Percentiles rank a stretch among this genome's conserved stretches.
These are phyloP conservation scores for Butastur rufipennis DNA, from an alignment of 2,113 vertebrate genomes.

Conservation along the genomic window DNA sequence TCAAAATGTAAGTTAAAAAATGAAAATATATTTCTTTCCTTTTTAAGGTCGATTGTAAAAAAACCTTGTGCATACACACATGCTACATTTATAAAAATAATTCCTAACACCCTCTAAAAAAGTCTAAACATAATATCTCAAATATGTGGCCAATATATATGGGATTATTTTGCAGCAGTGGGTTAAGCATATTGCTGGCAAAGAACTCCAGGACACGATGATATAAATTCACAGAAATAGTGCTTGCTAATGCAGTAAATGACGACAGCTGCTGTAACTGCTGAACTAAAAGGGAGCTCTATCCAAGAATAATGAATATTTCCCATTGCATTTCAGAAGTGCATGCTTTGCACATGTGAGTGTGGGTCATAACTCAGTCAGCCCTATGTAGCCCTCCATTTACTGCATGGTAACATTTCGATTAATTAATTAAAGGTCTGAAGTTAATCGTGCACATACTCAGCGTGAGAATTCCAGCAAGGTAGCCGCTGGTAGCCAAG, in stretches of 20 bases:
- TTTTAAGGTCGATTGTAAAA: constrained; percentile 30
- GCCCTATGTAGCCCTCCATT: background rate
- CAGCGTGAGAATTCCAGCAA: background rate
- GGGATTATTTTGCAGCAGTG: constrained; percentile 38
- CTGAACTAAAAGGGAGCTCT: constrained; percentile 50
- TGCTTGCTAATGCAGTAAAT: constrained; percentile 45
- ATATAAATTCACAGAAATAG: constrained; percentile 55
- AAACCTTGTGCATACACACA: background rate
- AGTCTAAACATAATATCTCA: constrained; percentile 47
- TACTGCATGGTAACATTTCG: background rate
- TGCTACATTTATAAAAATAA: constrained; percentile 49
- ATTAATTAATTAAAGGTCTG: background rate
- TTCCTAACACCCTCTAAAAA: constrained; percentile 52
- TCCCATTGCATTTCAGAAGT: constrained; percentile 27
- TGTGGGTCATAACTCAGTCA: background rate
- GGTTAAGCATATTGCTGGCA: constrained; percentile 50
- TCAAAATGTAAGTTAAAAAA: background rate
- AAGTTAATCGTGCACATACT: background rate
- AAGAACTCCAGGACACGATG: background rate
- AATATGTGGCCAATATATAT: constrained; percentile 47
- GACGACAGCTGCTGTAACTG: constrained; percentile 58
- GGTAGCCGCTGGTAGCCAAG: background rate
- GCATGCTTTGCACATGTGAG: constrained; percentile 29
- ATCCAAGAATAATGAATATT: constrained; percentile 46
- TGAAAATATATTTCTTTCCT: background rate